Base-by-base conservation (phyloP, 2,888 invertebrate species). In the Ganaspis brasiliensis region DNA sequence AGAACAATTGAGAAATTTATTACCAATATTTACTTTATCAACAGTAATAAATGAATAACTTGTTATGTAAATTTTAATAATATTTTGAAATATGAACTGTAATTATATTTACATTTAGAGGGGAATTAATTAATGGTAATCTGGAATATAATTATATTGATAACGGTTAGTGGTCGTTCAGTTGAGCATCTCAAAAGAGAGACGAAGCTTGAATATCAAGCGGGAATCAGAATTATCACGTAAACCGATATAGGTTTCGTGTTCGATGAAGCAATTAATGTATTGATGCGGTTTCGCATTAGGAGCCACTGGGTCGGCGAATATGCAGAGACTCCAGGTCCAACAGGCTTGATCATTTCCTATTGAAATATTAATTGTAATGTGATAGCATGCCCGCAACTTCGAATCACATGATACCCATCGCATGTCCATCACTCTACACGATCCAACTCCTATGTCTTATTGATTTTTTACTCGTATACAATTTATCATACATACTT, bases 211-310 rank as follows among this genome's bases (percentile, higher is more conserved):
- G 81, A 82, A 84, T 89, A 87, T 85, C 87, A 87, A 87, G n/a
- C 26, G 40, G n/a, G 24, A 45, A 67, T 45, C 45, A n/a, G 67
- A 67, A 45, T 67, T 84, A 87, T 88, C 85, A 87, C 85, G 84
- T 83, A 84, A 86, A 88, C 88, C 88, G 84, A 89, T 89, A 83
- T 83, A 84, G 84, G 85, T 89, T 89, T 89, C 87, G 89, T 90
- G 90, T 90, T 89, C 87, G 89, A 90, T 88, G 88, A 89, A 88
- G 86, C 88, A 90, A 90, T 90, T 90, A 90, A 88, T 89, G 89
- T 87, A 85, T 85, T 45, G 67, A 85, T 80, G 85, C 80, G 83
- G 84, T 82, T 81, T 79, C 79, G 63, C 76, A 77, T 81, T 70
- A 74, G 55, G 19, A 45, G 26, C 37, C 37, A 79, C 79, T 79